Evolutionary conservation across 2,888 invertebrate species (phyloP).

Genomic region (Byasa hedistus): DNA sequence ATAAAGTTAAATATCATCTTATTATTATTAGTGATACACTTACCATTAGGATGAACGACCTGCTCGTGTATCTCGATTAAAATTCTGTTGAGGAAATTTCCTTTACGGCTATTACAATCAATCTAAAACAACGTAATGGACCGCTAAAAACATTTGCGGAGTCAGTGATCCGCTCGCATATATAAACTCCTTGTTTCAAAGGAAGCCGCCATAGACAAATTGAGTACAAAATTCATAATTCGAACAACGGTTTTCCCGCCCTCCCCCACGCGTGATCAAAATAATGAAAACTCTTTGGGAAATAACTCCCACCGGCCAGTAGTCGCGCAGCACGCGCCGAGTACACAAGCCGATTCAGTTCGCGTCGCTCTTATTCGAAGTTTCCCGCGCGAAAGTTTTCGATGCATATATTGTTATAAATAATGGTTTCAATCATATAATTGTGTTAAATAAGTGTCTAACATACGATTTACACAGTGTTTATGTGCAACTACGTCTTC

Average conservation of each 20-base stretch:
- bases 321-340: constrained; percentile 55
- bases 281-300: constrained; percentile 52
- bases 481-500: constrained; percentile 35
- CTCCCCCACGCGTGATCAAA: constrained; percentile 49
- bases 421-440: constrained; percentile 36
- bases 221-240: constrained; percentile 50
- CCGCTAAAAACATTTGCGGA: too few species aligned
- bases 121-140: too few species aligned
- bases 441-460: constrained; percentile 47
- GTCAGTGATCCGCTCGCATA: too few species aligned
- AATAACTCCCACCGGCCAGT: constrained; percentile 51
- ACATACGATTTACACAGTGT: constrained; percentile 38
- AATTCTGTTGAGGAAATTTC: too few species aligned
- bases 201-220: constrained; percentile 30
- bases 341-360: constrained; percentile 38
- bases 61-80: too few species aligned
- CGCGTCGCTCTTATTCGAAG: constrained; percentile 42
- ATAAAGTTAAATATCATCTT: too few species aligned
- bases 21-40: too few species aligned
- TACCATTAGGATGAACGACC: too few species aligned
- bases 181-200: constrained; percentile 11
- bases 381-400: constrained; percentile 62
- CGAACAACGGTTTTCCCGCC: constrained; percentile 55
- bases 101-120: too few species aligned
- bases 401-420: constrained; percentile 28